phyloP scores from a whole-genome alignment of 2,888 invertebrate genomes.

The Orgyia antiqua region DNA sequence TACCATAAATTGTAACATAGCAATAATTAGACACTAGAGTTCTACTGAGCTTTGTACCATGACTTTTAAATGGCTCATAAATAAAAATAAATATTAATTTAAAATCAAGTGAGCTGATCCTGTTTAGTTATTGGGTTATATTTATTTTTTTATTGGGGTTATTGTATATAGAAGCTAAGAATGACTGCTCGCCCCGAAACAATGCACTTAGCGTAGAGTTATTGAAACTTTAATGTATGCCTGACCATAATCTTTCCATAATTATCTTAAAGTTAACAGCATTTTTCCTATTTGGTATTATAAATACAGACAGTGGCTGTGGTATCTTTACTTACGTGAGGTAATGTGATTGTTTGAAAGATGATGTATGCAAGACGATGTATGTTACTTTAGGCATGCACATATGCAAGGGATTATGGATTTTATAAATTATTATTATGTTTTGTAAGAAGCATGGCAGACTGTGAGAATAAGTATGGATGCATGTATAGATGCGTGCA shows the following conservation, averaged over 20 bases:
- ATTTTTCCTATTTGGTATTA: conserved; percentile 78
- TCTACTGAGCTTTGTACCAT: background rate
- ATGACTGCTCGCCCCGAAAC: conserved; percentile 29
- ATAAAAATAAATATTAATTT: too few relatives aligned
- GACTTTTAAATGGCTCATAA: too few relatives aligned
- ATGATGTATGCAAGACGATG: conserved; percentile 56
- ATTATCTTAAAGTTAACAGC: conserved; percentile 64
- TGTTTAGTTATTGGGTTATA: conserved; percentile 9
- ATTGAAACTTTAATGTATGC: conserved; percentile 56
- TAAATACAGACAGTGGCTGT: conserved; percentile 79
- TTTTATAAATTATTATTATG: conserved; percentile 73
- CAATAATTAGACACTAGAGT: conserved; percentile 10
- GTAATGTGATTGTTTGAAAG: conserved; percentile 60
- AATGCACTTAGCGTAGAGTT: conserved; percentile 64
- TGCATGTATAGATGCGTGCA: conserved; percentile 42
- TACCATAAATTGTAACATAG: conserved; percentile 26
- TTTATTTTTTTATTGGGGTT: conserved; percentile 3
- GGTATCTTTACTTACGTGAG: conserved; percentile 75
- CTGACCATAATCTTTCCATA: conserved; percentile 68
- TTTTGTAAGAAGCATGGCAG: conserved; percentile 67
- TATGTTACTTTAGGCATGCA: conserved; percentile 76
- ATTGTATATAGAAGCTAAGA: too few relatives aligned
- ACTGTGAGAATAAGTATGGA: conserved; percentile 41
- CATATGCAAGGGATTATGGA: conserved; percentile 76
- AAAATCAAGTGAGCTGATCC: too few relatives aligned